These are phyloP conservation scores for Flabesymbios commensalis DNA, from an alignment of 2,888 invertebrate genomes.

Conservation along the genomic window DNA sequence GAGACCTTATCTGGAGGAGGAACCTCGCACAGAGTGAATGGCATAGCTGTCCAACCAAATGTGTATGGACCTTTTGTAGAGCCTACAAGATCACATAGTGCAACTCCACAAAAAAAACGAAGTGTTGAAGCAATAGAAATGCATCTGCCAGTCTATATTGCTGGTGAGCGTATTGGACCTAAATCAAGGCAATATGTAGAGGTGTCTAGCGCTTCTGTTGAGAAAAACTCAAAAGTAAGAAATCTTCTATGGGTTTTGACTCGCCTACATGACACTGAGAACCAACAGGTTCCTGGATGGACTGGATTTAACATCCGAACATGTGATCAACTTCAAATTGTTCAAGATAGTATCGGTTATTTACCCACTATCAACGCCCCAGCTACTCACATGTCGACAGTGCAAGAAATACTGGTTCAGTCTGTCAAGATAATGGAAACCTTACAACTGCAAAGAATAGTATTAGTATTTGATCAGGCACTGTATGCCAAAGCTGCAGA, in stretches of 20 bases:
- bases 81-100: background rate
- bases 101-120: background rate
- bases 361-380: constrained; percentile 25
- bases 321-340: constrained; percentile 3
- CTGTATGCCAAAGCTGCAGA: constrained; percentile 35
- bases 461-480: constrained; percentile 30
- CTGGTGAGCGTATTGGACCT: constrained; percentile 16
- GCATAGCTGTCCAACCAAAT: constrained; percentile 32
- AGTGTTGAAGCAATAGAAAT: background rate
- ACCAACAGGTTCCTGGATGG: constrained; percentile 21
- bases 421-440: constrained; percentile 15
- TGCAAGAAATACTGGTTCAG: constrained; percentile 15
- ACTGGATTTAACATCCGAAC: constrained; percentile 28
- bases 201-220: background rate
- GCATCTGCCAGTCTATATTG: constrained; percentile 13
- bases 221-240: background rate
- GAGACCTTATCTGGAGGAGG: constrained; percentile 34
- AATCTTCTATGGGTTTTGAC: background rate
- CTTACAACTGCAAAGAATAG: constrained; percentile 11
- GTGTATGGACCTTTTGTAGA: constrained; percentile 8
- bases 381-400: constrained; percentile 22
- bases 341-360: constrained; percentile 18
- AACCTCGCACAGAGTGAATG: constrained; percentile 39
- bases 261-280: background rate
- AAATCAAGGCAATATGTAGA: background rate